A percentile compares a stretch with the other conserved stretches of the same genome.
These are phyloP conservation scores for Cherax destructor DNA, from an alignment of 1,140 invertebrate genomes.

Conservation along the genomic window DNA sequence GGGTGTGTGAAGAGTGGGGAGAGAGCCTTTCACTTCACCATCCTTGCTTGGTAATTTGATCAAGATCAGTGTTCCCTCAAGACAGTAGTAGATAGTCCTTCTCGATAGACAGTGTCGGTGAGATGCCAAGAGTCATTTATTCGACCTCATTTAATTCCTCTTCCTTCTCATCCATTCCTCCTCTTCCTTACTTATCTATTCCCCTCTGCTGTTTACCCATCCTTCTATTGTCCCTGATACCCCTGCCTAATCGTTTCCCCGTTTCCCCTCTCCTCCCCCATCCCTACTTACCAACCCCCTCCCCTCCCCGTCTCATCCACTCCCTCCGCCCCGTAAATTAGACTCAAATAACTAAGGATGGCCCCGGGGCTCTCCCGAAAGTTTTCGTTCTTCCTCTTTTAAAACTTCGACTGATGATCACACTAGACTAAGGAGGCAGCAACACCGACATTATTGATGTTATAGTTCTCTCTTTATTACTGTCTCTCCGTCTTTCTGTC, in stretches of 20 bases:
- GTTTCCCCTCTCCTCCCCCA: neutral
- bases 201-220: neutral
- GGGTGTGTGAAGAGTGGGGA: too few species aligned
- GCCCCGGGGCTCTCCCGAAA: neutral
- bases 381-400: neutral
- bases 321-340: conserved; percentile 10
- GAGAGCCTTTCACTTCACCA: too few species aligned
- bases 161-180: neutral
- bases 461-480: too few species aligned
- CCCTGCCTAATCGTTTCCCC: neutral
- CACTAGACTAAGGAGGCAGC: too few species aligned
- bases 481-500: too few species aligned
- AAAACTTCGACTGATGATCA: neutral
- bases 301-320: neutral
- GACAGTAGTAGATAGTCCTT: too few species aligned
- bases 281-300: neutral
- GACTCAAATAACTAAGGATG: neutral
- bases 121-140: too few species aligned
- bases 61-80: too few species aligned
- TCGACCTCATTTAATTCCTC: neutral
- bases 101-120: too few species aligned
- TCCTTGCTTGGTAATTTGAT: too few species aligned
- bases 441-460: too few species aligned
- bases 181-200: neutral
- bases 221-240: neutral